These are phyloP conservation scores for Lonchura striata DNA, from an alignment of 2,113 vertebrate genomes.

Conservation along the genomic window DNA sequence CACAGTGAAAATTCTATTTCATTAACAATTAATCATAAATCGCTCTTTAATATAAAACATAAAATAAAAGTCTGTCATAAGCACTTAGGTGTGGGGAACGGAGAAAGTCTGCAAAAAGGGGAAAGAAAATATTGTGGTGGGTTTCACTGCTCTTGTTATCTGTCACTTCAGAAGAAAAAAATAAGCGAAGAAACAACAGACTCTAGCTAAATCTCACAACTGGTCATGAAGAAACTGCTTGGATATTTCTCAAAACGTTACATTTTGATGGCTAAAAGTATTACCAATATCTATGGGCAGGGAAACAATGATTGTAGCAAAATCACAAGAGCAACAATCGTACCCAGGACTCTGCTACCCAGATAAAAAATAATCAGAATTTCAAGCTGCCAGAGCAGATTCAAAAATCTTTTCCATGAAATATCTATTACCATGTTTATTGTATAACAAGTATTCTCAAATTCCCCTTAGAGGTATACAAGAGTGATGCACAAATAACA, in stretches of 20 bases:
- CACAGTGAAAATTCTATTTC: conserved; percentile 88
- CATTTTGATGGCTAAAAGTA: background rate
- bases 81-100: conserved; percentile 85
- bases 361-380: background rate
- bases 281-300: background rate
- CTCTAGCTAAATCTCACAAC: background rate
- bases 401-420: background rate
- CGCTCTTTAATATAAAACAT: conserved; percentile 91
- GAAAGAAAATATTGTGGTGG: conserved; percentile 74
- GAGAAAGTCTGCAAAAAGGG: conserved; percentile 78
- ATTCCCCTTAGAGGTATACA: background rate
- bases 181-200: conserved; percentile 33
- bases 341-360: background rate
- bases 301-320: background rate
- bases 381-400: background rate
- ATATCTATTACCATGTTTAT: background rate
- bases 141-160: conserved; percentile 28
- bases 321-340: background rate
- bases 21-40: conserved; percentile 93
- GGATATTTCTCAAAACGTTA: background rate
- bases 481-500: background rate
- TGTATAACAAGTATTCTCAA: background rate
- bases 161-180: conserved; percentile 51
- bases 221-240: background rate
- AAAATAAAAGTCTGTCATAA: conserved; percentile 91